phyloP scores from a whole-genome alignment of 1,140 invertebrate species.

The Neodiprion fabricii region DNA sequence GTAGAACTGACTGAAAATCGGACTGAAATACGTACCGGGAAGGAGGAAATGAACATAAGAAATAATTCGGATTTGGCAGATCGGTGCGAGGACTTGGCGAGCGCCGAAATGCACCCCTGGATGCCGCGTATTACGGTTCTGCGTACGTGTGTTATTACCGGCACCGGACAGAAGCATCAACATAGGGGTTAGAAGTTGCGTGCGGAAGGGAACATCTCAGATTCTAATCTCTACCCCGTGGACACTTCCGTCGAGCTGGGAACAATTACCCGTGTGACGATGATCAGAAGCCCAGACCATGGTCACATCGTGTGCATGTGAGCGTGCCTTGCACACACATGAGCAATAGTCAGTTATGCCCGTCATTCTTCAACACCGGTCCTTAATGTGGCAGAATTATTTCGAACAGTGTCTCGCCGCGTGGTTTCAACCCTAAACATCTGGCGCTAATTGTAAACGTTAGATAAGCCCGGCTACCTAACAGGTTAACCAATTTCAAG shows the following conservation, averaged over 20 bases:
- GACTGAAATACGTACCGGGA: too few species aligned
- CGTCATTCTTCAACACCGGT: background rate
- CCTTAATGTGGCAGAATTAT: constrained; percentile 2
- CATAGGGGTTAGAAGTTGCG: constrained; percentile 38
- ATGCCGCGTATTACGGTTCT: too few species aligned
- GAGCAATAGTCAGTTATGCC: background rate
- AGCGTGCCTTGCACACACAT: background rate
- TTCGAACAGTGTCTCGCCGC: background rate
- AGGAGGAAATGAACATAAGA: too few species aligned
- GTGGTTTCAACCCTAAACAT: constrained; percentile 32
- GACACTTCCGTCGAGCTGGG: constrained; percentile 49
- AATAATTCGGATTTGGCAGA: too few species aligned
- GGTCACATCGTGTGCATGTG: background rate
- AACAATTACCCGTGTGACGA: constrained; percentile 43
- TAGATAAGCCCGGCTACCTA: constrained; percentile 46
- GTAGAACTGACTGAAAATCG: too few species aligned
- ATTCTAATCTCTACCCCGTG: constrained; percentile 47
- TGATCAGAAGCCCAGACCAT: background rate
- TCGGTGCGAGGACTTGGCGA: too few species aligned
- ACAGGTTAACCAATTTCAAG: constrained; percentile 41
- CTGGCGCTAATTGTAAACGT: constrained; percentile 44
- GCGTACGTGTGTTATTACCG: background rate
- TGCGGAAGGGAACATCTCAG: constrained; percentile 53
- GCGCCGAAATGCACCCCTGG: too few species aligned
- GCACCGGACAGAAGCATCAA: background rate